Evolutionary conservation across 2,888 invertebrate genomes (phyloP), one percentile per base, ranked within the genome.

Genomic region (Eristalinus sepulchralis): DNA sequence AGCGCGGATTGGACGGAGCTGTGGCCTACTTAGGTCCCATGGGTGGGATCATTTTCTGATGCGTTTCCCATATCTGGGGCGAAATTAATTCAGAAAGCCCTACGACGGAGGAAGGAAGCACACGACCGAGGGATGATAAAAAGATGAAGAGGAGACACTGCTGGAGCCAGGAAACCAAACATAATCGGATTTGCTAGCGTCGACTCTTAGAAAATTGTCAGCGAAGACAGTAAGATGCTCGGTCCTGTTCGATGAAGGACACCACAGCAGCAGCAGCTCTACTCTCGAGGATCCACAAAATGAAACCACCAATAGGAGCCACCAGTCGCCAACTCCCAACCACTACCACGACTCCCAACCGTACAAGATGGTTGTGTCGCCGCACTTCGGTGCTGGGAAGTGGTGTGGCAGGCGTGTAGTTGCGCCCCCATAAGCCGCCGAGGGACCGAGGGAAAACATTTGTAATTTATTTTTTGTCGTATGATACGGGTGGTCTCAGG

Each of bases 181-280:
- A 73, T 83, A 83, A 86, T 86, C 86, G 78, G 83, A 86, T 83
- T 86, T 86, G 73, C 78, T 20, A 67, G 72, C 76, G 71, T 64
- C 53, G 81, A 22, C 67, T 77, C 77, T 85, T 64, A 57, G 79
- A 57, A 83, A 66, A 79, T 79, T 62, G 73, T 64, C 70, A 66
- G 75, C 66, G 60, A 70, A 60, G 75, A 60, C 73, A 53, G 60
- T 31, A 47, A 47, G 59, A 59, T 60, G 79, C 34, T 71, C 24
- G 36, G 36, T 70, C 47, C 47, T 47, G 17, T 47, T 57, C 57
- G 57, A 57, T 57, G 57, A 47, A 47, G 57, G 24, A 57, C 57
- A 27, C 22, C 10, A 22, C 13, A 57, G 20, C 57, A 57, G 20
- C 13, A 57, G 20, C 57, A 57, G 20, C 39, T n/a, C 11, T 11